These are phyloP conservation scores for Nasua narica DNA, from an alignment of 2,797 vertebrate species.

Conservation along the genomic window DNA sequence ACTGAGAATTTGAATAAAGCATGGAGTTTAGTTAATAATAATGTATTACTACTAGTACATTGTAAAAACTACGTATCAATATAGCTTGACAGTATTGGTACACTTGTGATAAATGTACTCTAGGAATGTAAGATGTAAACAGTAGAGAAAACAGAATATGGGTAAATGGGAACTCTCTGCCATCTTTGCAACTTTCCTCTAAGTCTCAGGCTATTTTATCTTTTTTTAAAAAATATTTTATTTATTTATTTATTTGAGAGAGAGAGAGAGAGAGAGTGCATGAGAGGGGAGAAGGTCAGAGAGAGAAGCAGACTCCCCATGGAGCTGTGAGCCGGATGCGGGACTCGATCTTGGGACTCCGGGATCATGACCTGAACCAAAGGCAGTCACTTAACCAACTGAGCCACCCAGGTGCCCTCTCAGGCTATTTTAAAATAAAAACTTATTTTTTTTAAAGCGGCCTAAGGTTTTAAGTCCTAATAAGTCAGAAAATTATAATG, in stretches of 20 bases:
- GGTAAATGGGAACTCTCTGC: not conserved
- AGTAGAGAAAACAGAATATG: not conserved
- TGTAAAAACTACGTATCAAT: not conserved
- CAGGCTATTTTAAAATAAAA: not conserved
- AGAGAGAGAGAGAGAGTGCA: no score
- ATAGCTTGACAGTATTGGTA: not conserved
- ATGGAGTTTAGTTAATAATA: not conserved
- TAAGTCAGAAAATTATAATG: not conserved
- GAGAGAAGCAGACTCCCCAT: no score
- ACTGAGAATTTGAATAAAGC: conserved; percentile 2
- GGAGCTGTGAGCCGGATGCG: no score
- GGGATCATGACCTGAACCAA: no score
- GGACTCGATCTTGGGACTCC: no score
- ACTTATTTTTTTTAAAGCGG: not conserved
- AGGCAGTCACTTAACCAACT: no score
- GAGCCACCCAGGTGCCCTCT: no score
- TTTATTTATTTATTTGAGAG: no score
- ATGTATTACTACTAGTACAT: not conserved
- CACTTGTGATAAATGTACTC: not conserved
- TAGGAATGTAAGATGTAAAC: not conserved
- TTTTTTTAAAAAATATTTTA: no score
- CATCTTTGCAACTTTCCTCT: not conserved
- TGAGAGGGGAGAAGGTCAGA: no score
- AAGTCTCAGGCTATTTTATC: not conserved
- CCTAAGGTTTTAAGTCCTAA: not conserved